Conservation (phyloP, 2,888 invertebrate genomes). For the Metacarcinus magister region DNA sequence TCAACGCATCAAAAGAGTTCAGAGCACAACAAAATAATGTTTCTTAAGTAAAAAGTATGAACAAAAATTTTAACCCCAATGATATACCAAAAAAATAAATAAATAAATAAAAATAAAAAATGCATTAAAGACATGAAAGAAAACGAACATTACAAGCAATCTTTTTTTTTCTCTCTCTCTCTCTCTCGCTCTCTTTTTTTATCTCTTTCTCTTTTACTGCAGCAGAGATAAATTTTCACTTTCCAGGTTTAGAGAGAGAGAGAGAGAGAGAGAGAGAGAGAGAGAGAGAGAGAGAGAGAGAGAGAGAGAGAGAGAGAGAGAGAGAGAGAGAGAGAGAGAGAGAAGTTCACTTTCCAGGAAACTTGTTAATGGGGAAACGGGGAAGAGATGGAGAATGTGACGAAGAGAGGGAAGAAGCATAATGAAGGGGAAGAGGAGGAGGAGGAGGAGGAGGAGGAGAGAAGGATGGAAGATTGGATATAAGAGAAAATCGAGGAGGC, state of each 20-base stretch:
- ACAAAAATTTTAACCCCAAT: too few relatives aligned
- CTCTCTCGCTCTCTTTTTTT: too few relatives aligned
- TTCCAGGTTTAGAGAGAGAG: not conserved
- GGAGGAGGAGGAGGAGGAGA: not conserved
- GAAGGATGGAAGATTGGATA: not conserved
- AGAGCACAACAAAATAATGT: too few relatives aligned
- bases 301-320: not conserved
- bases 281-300: not conserved
- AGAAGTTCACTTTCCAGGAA: not conserved
- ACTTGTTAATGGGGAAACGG: not conserved
- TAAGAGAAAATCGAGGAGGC: not conserved
- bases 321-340: not conserved
- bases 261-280: conserved; percentile 18
- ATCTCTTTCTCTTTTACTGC: not conserved
- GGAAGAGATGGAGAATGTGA: not conserved
- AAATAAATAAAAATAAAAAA: not conserved
- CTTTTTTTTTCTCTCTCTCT: too few relatives aligned
- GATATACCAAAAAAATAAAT: not conserved
- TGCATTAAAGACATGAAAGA: not conserved
- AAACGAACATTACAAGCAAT: not conserved
- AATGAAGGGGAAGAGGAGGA: too few relatives aligned
- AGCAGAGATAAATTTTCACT: not conserved
- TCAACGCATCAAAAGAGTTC: too few relatives aligned
- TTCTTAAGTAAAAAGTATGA: too few relatives aligned
- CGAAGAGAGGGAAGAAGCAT: not conserved